These are phyloP conservation scores for Dermatemys mawii DNA, from an alignment of 2,113 vertebrate genomes.

Conservation along the genomic window DNA sequence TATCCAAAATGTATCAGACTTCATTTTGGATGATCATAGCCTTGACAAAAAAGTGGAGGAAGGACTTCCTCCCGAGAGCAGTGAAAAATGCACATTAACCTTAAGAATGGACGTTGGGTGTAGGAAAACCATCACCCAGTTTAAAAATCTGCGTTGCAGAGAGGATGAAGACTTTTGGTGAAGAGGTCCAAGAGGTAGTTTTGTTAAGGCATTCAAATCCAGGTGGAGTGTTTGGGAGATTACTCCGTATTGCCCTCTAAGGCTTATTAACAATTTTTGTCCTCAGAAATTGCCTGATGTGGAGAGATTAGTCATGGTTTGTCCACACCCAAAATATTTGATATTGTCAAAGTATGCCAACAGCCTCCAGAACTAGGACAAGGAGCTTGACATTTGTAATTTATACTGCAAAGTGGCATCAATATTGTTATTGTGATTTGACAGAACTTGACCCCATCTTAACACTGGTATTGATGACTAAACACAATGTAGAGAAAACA, in stretches of 20 bases:
- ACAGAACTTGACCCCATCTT: neutral
- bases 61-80: conserved; percentile 7
- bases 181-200: conserved; percentile 15
- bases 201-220: conserved; percentile 33
- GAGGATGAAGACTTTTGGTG: neutral
- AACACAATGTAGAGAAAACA: neutral
- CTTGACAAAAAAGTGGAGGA: conserved; percentile 27
- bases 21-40: conserved; percentile 52
- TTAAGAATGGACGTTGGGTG: neutral
- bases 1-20: conserved; percentile 53
- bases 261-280: neutral
- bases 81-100: neutral
- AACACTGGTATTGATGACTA: neutral
- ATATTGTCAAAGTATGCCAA: neutral
- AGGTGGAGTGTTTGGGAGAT: neutral
- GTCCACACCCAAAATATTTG: neutral
- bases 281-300: neutral
- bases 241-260: neutral
- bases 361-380: neutral
- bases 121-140: neutral
- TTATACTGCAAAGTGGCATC: neutral
- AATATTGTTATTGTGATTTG: neutral
- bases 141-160: conserved; percentile 29
- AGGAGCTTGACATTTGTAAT: neutral
- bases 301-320: neutral